Percentiles rank a stretch among this genome's conserved stretches.
These are phyloP conservation scores for Naja naja DNA, from an alignment of 2,113 vertebrate genomes.

Conservation along the genomic window DNA sequence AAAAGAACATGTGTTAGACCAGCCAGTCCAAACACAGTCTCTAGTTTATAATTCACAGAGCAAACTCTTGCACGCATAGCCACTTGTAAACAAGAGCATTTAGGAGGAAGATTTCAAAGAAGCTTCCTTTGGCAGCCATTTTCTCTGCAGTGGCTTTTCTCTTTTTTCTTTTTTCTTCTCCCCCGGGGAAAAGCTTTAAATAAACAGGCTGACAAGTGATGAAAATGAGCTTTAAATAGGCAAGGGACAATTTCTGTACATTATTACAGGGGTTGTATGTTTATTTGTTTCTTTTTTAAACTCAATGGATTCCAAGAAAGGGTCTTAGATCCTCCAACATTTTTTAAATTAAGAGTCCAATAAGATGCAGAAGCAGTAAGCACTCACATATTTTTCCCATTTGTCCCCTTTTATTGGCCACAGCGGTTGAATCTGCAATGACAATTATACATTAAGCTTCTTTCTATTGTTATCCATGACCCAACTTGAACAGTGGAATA, in stretches of 20 bases:
- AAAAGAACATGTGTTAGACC: neutral
- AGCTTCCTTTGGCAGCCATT: neutral
- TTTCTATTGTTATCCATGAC: slow-evolving; percentile 63
- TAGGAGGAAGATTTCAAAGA: neutral
- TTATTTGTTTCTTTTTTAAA: slow-evolving; percentile 25
- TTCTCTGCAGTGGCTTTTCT: neutral
- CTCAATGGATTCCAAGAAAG: slow-evolving; percentile 54
- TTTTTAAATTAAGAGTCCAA: slow-evolving; percentile 47
- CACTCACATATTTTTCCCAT: slow-evolving; percentile 61
- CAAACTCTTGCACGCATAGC: neutral
- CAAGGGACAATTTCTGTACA: slow-evolving; percentile 44
- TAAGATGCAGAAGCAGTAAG: slow-evolving; percentile 55
- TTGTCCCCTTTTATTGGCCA: slow-evolving; percentile 65
- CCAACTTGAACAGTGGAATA: slow-evolving; percentile 56
- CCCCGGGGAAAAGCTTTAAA: neutral
- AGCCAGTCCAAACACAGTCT: neutral
- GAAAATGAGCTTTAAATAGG: slow-evolving; percentile 40
- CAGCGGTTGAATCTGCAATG: slow-evolving; percentile 66
- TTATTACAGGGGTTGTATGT: slow-evolving; percentile 12
- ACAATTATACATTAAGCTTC: slow-evolving; percentile 67
- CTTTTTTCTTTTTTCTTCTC: neutral
- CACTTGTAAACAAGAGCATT: neutral
- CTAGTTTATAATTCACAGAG: neutral
- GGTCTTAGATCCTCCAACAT: slow-evolving; percentile 57
- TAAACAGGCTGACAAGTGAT: neutral